Percentiles rank a stretch among this genome's conserved stretches.
phyloP scores from a whole-genome alignment of 2,113 vertebrate genomes.

The Xenus cinereus region DNA sequence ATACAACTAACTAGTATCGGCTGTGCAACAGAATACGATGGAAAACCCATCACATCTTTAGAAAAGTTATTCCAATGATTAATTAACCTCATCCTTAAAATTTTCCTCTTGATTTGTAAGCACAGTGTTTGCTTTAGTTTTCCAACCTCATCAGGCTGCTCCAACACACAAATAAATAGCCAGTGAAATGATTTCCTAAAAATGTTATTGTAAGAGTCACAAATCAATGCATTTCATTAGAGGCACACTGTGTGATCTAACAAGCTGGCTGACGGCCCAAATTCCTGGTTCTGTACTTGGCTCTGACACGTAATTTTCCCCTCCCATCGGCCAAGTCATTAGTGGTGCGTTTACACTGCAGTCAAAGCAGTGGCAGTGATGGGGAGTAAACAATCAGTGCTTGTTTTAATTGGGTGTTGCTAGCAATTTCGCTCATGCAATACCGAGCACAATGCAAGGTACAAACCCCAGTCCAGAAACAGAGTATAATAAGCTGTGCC shows the following conservation, averaged over 20 bases:
- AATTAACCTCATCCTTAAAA: neutral
- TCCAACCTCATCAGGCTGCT: neutral
- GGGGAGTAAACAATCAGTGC: slow-evolving; percentile 35
- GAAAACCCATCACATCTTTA: neutral
- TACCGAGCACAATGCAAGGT: neutral
- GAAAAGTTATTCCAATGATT: neutral
- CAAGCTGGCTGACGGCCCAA: slow-evolving; percentile 15
- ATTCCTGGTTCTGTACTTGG: slow-evolving; percentile 43
- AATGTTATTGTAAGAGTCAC: slow-evolving; percentile 30
- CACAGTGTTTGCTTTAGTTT: neutral
- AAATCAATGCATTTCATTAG: slow-evolving; percentile 46
- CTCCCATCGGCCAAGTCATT: slow-evolving; percentile 40
- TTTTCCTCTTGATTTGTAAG: neutral
- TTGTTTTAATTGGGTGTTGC: slow-evolving; percentile 42
- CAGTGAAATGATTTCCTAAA: slow-evolving; percentile 44
- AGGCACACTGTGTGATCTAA: slow-evolving; percentile 39
- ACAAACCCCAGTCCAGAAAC: neutral
- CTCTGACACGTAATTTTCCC: slow-evolving; percentile 18
- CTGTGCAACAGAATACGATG: neutral
- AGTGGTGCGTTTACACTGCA: slow-evolving; percentile 12
- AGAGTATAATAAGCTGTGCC: neutral
- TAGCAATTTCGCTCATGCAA: neutral
- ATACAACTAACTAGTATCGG: neutral
- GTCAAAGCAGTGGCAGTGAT: slow-evolving; percentile 36
- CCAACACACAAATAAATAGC: slow-evolving; percentile 15